Evolutionary conservation across 2,888 invertebrate genomes (phyloP), one percentile per base, ranked within the genome.

Genomic region (Epinotia bilunana): DNA sequence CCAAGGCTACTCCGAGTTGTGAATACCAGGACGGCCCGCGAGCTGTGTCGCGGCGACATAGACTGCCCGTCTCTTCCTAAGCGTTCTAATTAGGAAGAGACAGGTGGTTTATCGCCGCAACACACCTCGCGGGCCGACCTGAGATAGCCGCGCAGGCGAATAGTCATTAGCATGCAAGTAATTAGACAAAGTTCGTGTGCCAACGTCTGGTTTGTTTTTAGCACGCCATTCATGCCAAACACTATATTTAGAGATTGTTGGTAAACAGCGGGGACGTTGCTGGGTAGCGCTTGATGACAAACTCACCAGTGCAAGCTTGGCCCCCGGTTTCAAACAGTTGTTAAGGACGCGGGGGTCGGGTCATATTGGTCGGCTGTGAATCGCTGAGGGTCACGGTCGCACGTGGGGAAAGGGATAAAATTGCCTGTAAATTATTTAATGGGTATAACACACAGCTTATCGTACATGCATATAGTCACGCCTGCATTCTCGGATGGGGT

Each of bases 161-260:
- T 33, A 7, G 43, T 43, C 64, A 64, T 64, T 49, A 64, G 64
- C 64, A 43, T 53, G 49, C n/a, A 64, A 12, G 49, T 49, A 28
- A 64, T 64, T 64, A 63, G 63, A 46, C 46, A 11, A 11, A 9
- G 18, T 18, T 6, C 49, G 18, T 33, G 13, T 67, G 65, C 65
- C 65, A 55, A 53, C 55, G 23, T 18, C 57, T 13, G 53, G 6
- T 39, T 12, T 49, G 28, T 23, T 68, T 57, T 18, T 67, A 67
- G 53, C 28, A 7, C 7, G 39, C 39, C 18, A 18, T 67, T 67
- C 67, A 53, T 55, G 67, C 67, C 67, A 68, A 60, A 57, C 39
- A 13, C 55, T 68, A 68, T 68, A 13, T 7, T 18, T 68, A 68
- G 33, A 13, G 57, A 55, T 57, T 68, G 67, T 68, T 68, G 67